phyloP scores from a whole-genome alignment of 2,797 vertebrate genomes.

The Thamnophis elegans region DNA sequence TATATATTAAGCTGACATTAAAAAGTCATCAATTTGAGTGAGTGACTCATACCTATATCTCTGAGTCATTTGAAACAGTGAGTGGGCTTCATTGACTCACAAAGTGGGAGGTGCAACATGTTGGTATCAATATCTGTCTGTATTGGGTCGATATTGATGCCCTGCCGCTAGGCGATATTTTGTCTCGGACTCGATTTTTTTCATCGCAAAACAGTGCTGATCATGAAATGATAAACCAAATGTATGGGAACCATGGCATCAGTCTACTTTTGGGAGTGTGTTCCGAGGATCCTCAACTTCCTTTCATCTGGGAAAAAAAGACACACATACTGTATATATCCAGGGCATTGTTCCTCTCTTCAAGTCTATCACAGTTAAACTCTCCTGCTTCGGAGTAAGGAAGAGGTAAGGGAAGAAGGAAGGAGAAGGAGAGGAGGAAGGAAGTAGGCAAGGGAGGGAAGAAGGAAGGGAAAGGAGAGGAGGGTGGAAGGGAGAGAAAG shows the following conservation, averaged over 20 bases:
- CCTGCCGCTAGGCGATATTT: not conserved
- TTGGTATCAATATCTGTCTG: conserved; percentile 1
- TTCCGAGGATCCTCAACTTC: not conserved
- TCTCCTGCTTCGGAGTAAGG: too few relatives aligned
- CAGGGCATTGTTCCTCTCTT: not conserved
- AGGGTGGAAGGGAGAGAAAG: too few relatives aligned
- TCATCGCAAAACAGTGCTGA: not conserved
- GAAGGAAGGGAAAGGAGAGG: too few relatives aligned
- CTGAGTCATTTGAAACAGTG: conserved; percentile 67
- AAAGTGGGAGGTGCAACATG: not conserved
- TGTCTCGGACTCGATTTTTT: not conserved
- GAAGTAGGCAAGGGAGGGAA: too few relatives aligned
- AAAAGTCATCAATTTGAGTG: conserved; percentile 54
- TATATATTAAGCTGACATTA: conserved; percentile 54
- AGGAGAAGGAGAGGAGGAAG: too few relatives aligned
- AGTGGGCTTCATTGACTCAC: conserved; percentile 63
- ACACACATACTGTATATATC: not conserved
- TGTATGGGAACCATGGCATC: not conserved
- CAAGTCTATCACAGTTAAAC: not conserved
- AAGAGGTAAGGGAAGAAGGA: too few relatives aligned
- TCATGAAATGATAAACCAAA: not conserved
- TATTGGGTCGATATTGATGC: not conserved
- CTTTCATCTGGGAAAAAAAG: not conserved
- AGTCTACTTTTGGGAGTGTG: not conserved
- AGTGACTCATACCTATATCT: conserved; percentile 68